phyloP scores from a whole-genome alignment of 2,797 vertebrate genomes.

The Sphenodon punctatus region DNA sequence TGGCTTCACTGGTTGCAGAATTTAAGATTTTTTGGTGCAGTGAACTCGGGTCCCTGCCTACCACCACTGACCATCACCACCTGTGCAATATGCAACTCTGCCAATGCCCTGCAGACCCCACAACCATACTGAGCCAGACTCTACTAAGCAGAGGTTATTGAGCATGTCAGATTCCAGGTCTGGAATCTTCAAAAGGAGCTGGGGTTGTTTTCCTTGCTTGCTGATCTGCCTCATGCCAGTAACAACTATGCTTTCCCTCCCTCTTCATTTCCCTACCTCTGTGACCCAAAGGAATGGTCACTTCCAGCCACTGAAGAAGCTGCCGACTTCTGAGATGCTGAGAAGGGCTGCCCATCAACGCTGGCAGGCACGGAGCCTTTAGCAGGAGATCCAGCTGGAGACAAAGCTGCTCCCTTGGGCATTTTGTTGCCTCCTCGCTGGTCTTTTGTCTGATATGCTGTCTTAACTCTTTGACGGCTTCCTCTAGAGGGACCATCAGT shows the following conservation, averaged over 20 bases:
- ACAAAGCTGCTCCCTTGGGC: neutral
- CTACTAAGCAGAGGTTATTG: too few species aligned
- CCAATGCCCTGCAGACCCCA: fast-evolving
- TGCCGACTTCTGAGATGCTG: constrained; percentile 83
- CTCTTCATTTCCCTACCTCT: constrained; percentile 77
- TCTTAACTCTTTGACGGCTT: neutral
- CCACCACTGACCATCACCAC: too few species aligned
- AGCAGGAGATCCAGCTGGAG: neutral
- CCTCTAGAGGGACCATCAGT: neutral
- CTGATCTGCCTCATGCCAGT: neutral
- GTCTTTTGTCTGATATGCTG: neutral
- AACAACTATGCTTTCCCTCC: neutral
- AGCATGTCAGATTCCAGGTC: neutral
- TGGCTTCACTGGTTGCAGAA: too few species aligned
- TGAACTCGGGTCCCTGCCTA: too few species aligned
- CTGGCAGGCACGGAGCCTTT: neutral
- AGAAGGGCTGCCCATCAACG: constrained; percentile 53
- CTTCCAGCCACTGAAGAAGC: constrained; percentile 78
- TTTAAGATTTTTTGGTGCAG: too few species aligned
- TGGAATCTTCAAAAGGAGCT: fast-evolving
- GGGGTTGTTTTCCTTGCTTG: neutral
- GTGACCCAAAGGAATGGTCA: constrained; percentile 78
- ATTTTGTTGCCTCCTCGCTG: neutral
- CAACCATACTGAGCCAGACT: too few species aligned
- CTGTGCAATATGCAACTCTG: too few species aligned